Conservation (phyloP, 2,113 vertebrate species). For the Heterotilapia buettikoferi region DNA sequence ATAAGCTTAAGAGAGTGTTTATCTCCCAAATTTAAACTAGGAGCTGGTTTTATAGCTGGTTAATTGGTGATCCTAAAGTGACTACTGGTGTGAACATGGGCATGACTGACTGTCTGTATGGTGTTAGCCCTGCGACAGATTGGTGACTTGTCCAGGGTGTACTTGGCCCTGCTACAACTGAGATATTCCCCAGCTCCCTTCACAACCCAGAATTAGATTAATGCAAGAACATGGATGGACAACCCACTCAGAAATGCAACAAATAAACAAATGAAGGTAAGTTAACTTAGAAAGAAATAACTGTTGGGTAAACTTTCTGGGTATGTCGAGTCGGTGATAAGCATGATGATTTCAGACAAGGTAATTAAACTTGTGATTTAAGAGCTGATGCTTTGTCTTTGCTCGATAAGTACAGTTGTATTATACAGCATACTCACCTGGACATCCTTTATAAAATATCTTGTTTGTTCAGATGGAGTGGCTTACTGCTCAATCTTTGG, state of each 20-base stretch:
- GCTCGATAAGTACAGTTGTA: background rate
- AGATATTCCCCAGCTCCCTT: background rate
- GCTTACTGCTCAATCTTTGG: background rate
- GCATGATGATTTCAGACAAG: background rate
- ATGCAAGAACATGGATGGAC: background rate
- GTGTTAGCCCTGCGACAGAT: background rate
- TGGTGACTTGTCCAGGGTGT: background rate
- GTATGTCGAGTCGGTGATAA: background rate
- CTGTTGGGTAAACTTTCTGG: background rate
- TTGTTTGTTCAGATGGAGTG: background rate
- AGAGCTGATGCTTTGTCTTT: background rate
- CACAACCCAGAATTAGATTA: background rate
- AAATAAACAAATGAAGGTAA: background rate
- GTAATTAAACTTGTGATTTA: background rate
- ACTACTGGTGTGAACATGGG: background rate
- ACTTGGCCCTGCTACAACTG: background rate
- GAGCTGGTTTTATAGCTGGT: background rate
- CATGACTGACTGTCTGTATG: background rate
- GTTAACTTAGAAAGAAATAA: background rate
- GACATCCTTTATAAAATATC: background rate
- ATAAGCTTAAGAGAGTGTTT: background rate
- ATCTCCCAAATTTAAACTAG: background rate
- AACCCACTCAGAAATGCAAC: background rate
- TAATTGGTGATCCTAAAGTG: background rate
- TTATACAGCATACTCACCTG: background rate